Base-by-base conservation (phyloP, 2,888 invertebrate genomes). In the Dryococelus australis region DNA sequence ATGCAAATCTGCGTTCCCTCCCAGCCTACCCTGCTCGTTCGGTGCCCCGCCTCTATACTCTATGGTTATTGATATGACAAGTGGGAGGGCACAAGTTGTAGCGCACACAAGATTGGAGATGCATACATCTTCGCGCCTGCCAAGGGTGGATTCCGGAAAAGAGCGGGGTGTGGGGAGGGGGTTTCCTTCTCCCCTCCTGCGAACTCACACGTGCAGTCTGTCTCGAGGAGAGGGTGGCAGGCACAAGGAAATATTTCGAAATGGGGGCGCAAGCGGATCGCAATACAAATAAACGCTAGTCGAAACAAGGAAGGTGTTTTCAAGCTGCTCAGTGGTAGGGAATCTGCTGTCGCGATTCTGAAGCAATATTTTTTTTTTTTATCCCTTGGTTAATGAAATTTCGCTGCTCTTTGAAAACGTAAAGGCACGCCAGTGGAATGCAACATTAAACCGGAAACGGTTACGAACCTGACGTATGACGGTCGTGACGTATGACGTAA, bases 21-120 rank as follows among this genome's bases (percentile, higher is more conserved):
- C 20, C 5, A 9, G 5, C 65, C 65, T 24, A 13, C 65, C 65
- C 20, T 16, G 65, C 65, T 13, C 24, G 24, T 24, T 24, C 20
- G 65, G 65, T n/a, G 24, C 20, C 20, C 83, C 83, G 28, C 28
- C 83, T 27, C 28, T 26, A 10, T 27, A 83, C 83, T 83, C 83
- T 83, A 83, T 83, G 83, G 83, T 83, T 83, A 83, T 83, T 83
- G 83, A 83, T 83, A 83, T 83, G 83, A 83, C 83, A 83, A 83
- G 83, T 12, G 81, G 28, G 83, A 43, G 24, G 35, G 12, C 13
- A 83, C 35, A 83, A 83, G 83, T 43, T 83, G 83, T 83, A 83
- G 83, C 43, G 83, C 83, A 83, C 43, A 83, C 83, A 83, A 83
- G 83, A 83, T 83, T 83, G 83, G 83, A 28, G 83, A 83, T 83